Evolutionary conservation across 2,888 invertebrate species (phyloP), one percentile per base, ranked within the genome.

Genomic region (Caenorhabditis angaria): DNA sequence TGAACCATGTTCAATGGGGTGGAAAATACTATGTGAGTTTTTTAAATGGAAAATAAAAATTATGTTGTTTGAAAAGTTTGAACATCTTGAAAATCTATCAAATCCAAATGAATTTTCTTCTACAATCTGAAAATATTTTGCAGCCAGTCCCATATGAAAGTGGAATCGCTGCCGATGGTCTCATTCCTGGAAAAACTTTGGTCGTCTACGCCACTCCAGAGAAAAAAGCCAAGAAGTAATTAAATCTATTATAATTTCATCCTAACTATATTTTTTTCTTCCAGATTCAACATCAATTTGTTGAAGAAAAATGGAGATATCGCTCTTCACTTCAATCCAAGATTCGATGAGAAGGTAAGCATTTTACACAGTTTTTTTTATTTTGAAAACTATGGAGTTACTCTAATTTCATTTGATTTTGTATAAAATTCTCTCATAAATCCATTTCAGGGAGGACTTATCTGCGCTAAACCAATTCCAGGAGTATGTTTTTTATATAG

Each of bases 271-370:
- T 14, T 41, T 59, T 14, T 58, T 60, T 58, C 27, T 50, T 71
- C 76, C 65, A 65, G 77, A 55, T 81, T 80, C 78, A 81, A 80
- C 73, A 73, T 85, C 69, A 84, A 85, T 66, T 61, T 85, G 66
- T 61, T 82, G 61, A 80, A 78, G 74, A 83, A 80, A 63, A 81
- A 78, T 67, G 83, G 82, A 54, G 83, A 84, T 64, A 77, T 82
- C 59, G 82, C 83, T 47, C 78, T 86, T 29, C 85, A 85, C 64
- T 77, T 85, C 78, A 85, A 85, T 60, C 85, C 85, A 48, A 70
- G 85, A 24, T 86, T 85, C 76, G 81, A 81, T 62, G 84, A 83
- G 69, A 83, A 82, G 77, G 82, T 83, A 54, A 54, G 8, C 14
- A 48, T 22, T 55, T 51, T 48, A n/a, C n/a, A n/a, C 20, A 14